Evolutionary conservation across 1,140 invertebrate genomes (phyloP), one percentile per base, ranked within the genome.

Genomic region (Amyelois transitella): DNA sequence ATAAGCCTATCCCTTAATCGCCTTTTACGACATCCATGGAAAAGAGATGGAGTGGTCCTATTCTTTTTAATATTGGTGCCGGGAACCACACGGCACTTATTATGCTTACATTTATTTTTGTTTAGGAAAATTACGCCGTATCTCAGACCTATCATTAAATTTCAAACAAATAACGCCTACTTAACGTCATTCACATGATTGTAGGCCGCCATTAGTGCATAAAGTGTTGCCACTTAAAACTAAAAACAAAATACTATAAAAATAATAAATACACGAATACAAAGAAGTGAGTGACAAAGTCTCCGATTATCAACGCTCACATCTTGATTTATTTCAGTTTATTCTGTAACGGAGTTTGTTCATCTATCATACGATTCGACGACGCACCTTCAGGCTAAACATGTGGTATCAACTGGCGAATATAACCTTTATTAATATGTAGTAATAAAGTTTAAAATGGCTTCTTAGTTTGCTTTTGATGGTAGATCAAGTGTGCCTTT

Each of bases 291-390:
- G 69, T 72, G 74, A 75, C 74, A 75, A 72, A 75, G 69, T 66
- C 64, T 63, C 53, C 65, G 69, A 75, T 72, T 74, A 74, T 74
- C 74, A 55, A 57, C 45, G 58, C 38, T 21, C 38, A 53, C 58
- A 77, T 77, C 71, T 77, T 77, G 74, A 77, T 76, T 73, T 77
- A 74, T 72, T 71, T 69, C 57, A 63, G 67, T 69, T 72, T 66
- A 60, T 71, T 68, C 58, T 62, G 66, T 62, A 51, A 63, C 58
- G 47, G 54, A 56, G 61, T 64, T 45, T 55, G 61, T 65, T 65
- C 71, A 77, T 77, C 71, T 77, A 66, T 77, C 74, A 77, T 71
- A 64, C 45, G 44, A 49, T 59, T 49, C 51, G 56, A 57, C 55
- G 45, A 48, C 45, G n/a, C 45, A 21, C 19, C 44, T 45, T 44